Conservation (phyloP, 2,113 vertebrate genomes). For the Sinocyclocheilus anophthalmus region DNA sequence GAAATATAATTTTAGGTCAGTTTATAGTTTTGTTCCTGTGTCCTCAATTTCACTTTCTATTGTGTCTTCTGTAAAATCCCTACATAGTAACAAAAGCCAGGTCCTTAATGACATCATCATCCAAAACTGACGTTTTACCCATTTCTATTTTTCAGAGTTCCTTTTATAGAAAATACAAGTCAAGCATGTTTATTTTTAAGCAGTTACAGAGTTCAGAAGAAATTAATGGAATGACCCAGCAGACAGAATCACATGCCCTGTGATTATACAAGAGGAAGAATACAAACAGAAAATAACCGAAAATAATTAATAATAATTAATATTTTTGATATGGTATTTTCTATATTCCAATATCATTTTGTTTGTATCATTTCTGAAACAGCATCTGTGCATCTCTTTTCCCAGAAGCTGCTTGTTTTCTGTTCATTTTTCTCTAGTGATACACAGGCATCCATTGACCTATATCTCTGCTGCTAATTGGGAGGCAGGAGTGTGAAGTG, state of each 20-base stretch:
- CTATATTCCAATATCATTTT: background rate
- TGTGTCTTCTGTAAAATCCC: background rate
- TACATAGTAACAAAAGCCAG: background rate
- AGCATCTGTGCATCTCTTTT: background rate
- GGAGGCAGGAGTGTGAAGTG: slow-evolving; percentile 32
- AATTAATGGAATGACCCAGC: background rate
- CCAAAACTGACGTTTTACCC: background rate
- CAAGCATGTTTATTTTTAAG: slow-evolving; percentile 17
- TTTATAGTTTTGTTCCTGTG: background rate
- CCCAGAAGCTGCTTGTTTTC: background rate
- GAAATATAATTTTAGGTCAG: background rate
- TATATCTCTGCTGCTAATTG: slow-evolving; percentile 46
- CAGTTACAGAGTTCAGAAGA: background rate
- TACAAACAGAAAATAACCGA: too few relatives aligned
- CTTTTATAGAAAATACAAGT: background rate
- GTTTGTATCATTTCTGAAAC: background rate
- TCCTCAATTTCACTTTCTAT: background rate
- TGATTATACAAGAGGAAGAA: background rate
- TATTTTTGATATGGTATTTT: background rate
- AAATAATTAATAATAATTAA: too few relatives aligned
- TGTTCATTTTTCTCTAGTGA: slow-evolving; percentile 40
- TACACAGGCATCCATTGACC: slow-evolving; percentile 51
- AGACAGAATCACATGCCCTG: background rate
- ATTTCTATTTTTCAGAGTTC: background rate
- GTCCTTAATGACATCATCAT: background rate